Evolutionary conservation across 2,113 vertebrate genomes (phyloP).

Genomic region (Megaleporinus macrocephalus): DNA sequence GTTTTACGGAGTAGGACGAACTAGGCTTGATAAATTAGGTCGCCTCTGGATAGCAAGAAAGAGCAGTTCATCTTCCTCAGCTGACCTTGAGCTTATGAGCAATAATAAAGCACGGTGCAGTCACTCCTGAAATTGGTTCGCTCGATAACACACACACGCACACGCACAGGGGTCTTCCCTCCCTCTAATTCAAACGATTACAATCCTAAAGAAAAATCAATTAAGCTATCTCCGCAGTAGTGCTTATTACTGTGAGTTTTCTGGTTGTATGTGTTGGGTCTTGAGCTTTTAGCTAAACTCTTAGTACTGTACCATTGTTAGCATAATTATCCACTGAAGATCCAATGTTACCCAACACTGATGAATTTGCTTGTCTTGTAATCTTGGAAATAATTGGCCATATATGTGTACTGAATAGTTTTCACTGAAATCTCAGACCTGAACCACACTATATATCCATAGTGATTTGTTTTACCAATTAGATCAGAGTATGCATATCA

Average conservation of each 20-base stretch:
- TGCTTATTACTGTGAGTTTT: conserved; percentile 22
- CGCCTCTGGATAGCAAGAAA: conserved; percentile 59
- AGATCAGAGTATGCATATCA: too few species aligned
- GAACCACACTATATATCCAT: too few species aligned
- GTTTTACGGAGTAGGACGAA: conserved; percentile 21
- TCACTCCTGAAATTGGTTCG: conserved; percentile 78
- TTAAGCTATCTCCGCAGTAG: conserved; percentile 36
- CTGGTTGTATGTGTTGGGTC: neutral
- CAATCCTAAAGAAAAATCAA: conserved; percentile 55
- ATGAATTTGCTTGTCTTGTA: conserved; percentile 5
- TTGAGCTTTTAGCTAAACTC: neutral
- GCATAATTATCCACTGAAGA: conserved; percentile 30
- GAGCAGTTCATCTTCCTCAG: conserved; percentile 73
- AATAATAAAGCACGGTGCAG: conserved; percentile 76
- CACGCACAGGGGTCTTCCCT: neutral
- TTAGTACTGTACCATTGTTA: conserved; percentile 1
- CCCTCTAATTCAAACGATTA: conserved; percentile 39
- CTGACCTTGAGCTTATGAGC: conserved; percentile 83
- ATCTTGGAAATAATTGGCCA: neutral
- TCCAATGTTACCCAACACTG: neutral
- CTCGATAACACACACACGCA: conserved; percentile 63
- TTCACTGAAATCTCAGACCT: too few species aligned
- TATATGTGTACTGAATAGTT: too few species aligned
- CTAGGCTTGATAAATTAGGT: conserved; percentile 72
- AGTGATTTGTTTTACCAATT: too few species aligned